A percentile compares a stretch with the other conserved stretches of the same genome.
phyloP scores from a whole-genome alignment of 2,888 invertebrate species.

The Ernsta delagoae region DNA sequence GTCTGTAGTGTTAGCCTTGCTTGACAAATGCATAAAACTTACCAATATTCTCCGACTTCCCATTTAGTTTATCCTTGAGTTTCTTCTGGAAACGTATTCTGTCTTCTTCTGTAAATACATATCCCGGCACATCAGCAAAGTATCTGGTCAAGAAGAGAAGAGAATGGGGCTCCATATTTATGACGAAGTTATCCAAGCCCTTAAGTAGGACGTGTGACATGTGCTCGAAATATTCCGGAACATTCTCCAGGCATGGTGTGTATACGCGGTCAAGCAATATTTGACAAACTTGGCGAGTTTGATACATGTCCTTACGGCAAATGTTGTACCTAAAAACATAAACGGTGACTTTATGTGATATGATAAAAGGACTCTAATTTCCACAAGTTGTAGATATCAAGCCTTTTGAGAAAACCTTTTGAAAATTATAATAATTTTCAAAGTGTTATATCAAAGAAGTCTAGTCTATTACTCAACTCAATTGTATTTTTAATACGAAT shows the following conservation, averaged over 20 bases:
- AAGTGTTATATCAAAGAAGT: no score
- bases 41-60: constrained; percentile 46
- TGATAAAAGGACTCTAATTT: no score
- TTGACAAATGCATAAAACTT: background rate
- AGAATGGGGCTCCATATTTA: constrained; percentile 69
- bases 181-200: constrained; percentile 86
- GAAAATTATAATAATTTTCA: no score
- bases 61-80: constrained; percentile 43
- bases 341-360: no score
- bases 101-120: constrained; percentile 58
- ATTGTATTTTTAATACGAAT: no score
- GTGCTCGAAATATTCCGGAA: constrained; percentile 81
- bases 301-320: constrained; percentile 83
- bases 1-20: background rate
- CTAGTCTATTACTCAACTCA: no score
- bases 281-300: constrained; percentile 83
- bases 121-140: constrained; percentile 78
- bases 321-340: constrained; percentile 85
- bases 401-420: no score
- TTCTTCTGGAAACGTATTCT: constrained; percentile 43
- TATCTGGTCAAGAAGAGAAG: constrained; percentile 79
- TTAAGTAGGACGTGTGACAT: constrained; percentile 85
- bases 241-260: constrained; percentile 79
- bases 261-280: constrained; percentile 82
- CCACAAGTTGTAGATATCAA: no score